These are phyloP conservation scores for Drosophila setifemur DNA, from an alignment of 1,140 invertebrate species.

Conservation along the genomic window DNA sequence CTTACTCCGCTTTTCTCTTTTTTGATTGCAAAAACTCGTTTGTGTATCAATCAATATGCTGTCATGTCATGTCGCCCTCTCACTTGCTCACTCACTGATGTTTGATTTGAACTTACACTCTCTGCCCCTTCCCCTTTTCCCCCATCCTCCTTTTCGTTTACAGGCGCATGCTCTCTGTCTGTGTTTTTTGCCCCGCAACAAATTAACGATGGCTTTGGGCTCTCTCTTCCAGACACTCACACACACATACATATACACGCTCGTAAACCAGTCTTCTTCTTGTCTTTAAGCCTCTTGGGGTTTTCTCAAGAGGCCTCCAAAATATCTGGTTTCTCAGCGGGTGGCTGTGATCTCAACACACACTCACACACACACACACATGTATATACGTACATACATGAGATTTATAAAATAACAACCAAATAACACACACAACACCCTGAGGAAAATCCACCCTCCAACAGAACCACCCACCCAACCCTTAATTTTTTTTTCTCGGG, in stretches of 20 bases:
- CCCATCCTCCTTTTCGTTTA: not conserved
- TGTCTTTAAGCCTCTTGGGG: conserved; percentile 1
- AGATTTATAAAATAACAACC: not conserved
- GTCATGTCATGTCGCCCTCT: conserved; percentile 55
- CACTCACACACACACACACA: not conserved
- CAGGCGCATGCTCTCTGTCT: conserved; percentile 15
- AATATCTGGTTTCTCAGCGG: conserved; percentile 15
- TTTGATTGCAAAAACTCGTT: conserved; percentile 59
- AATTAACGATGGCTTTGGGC: conserved; percentile 37
- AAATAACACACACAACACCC: conserved; percentile 1
- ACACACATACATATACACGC: not conserved
- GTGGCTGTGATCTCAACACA: conserved; percentile 14
- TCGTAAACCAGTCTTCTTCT: conserved; percentile 28
- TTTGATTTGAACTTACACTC: conserved; percentile 34
- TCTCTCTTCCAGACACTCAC: not conserved
- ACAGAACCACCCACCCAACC: conserved; percentile 5
- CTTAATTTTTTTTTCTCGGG: conserved; percentile 3
- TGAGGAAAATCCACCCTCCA: conserved; percentile 12
- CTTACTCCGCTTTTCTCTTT: not conserved
- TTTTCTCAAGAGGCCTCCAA: conserved; percentile 20
- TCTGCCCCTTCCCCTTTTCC: conserved; percentile 8
- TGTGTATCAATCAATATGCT: conserved; percentile 75
- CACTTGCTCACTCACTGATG: conserved; percentile 16
- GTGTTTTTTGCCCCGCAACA: conserved; percentile 32
- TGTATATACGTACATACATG: not conserved